Percentiles rank a stretch among this genome's conserved stretches.
phyloP scores from a whole-genome alignment of 2,888 invertebrate species.

The Pachydiplax longipennis region DNA sequence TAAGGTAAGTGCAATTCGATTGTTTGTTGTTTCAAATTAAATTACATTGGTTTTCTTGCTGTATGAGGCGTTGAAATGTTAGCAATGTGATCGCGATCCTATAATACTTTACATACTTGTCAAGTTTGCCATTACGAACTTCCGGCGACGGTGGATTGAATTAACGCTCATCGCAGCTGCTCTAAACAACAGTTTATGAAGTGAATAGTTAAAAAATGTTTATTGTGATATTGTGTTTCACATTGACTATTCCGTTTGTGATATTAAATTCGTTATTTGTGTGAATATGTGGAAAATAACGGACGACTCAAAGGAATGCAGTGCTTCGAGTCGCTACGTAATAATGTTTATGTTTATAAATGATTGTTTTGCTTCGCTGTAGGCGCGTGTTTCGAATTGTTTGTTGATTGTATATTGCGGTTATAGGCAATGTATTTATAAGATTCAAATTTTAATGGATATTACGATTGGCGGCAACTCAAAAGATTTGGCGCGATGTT shows the following conservation, averaged over 20 bases:
- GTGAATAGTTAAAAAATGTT: neutral
- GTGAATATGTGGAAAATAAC: conserved; percentile 2
- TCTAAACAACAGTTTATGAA: neutral
- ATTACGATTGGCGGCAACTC: conserved; percentile 33
- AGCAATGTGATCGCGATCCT: conserved; percentile 77
- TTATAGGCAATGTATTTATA: neutral
- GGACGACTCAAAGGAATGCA: conserved; percentile 32
- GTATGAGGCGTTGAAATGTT: conserved; percentile 72
- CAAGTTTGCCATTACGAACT: conserved; percentile 68
- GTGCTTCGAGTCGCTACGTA: neutral
- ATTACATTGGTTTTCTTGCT: conserved; percentile 41
- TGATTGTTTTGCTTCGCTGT: neutral
- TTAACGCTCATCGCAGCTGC: conserved; percentile 13
- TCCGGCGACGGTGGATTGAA: conserved; percentile 56
- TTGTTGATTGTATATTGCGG: neutral
- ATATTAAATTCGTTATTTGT: neutral
- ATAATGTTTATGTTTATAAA: neutral
- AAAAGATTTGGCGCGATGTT: conserved; percentile 28
- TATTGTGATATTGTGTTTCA: neutral
- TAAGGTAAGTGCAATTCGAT: conserved; percentile 71
- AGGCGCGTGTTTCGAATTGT: neutral
- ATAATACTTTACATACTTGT: conserved; percentile 81
- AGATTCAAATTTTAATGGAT: neutral
- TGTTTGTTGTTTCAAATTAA: conserved; percentile 38
- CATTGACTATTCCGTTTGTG: neutral